Conservation (phyloP, 2,113 vertebrate species). For the Delphinapterus leucas region DNA sequence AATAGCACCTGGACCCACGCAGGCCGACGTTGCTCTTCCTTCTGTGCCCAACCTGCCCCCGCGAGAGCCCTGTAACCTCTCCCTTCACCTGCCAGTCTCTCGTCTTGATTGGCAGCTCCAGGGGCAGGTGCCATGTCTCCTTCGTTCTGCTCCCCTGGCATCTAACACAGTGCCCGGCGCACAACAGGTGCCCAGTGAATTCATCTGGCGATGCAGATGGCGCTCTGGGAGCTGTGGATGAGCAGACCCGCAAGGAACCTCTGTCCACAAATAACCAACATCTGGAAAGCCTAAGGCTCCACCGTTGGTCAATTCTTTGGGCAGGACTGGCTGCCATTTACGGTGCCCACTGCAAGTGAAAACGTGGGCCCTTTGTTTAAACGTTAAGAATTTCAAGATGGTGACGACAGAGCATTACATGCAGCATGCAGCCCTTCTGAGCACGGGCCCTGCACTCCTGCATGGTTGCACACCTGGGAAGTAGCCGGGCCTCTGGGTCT, state of each 20-base stretch:
- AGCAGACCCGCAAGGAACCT: neutral
- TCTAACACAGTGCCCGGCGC: neutral
- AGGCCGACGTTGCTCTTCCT: neutral
- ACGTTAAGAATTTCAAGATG: neutral
- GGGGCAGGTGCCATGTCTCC: neutral
- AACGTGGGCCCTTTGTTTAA: neutral
- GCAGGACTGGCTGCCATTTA: neutral
- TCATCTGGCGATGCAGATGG: neutral
- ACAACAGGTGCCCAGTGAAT: neutral
- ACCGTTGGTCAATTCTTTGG: neutral
- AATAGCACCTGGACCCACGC: neutral
- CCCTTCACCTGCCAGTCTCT: neutral
- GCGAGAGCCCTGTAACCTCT: neutral
- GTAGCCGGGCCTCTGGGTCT: neutral
- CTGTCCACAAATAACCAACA: neutral
- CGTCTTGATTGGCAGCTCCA: neutral
- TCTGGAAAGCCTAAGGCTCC: neutral
- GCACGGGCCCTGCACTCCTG: neutral
- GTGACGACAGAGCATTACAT: neutral
- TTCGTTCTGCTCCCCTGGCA: neutral
- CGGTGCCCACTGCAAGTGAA: neutral
- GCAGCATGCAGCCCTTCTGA: neutral
- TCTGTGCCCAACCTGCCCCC: no score
- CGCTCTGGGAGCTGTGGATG: neutral
- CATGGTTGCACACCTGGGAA: fast-evolving